These are phyloP conservation scores for Anthonomus grandis DNA, from an alignment of 1,140 invertebrate species.

Conservation along the genomic window DNA sequence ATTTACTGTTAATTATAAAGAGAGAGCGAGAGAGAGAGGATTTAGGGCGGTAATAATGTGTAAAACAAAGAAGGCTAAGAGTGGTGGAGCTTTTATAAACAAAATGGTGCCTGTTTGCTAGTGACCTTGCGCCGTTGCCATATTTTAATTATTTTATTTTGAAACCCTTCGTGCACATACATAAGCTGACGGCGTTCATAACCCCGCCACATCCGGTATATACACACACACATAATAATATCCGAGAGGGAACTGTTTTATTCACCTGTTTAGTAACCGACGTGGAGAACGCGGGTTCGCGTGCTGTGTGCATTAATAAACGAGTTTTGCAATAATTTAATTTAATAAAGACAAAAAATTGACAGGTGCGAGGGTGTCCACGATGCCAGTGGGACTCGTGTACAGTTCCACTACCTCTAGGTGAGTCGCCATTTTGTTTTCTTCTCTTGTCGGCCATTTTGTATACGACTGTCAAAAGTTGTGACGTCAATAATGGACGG, in stretches of 20 bases:
- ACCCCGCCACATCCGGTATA: conserved; percentile 36
- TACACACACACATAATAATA: conserved; percentile 19
- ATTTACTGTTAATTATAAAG: too few species aligned
- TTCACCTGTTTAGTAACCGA: conserved; percentile 32
- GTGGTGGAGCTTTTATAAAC: too few species aligned
- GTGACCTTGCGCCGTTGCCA: too few species aligned
- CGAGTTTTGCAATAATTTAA: not conserved
- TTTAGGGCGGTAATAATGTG: too few species aligned
- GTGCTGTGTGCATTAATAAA: conserved; percentile 10
- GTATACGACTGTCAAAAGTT: not conserved
- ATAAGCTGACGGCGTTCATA: too few species aligned
- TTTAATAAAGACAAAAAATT: not conserved
- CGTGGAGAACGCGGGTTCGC: conserved; percentile 7
- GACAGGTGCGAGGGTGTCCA: not conserved
- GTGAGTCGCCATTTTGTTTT: conserved; percentile 15
- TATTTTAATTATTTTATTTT: too few species aligned
- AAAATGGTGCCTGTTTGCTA: too few species aligned
- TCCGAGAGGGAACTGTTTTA: conserved; percentile 38
- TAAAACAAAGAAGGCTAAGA: too few species aligned
- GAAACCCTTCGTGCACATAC: too few species aligned
- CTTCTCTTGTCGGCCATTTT: too few species aligned
- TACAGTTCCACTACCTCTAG: conserved; percentile 28
- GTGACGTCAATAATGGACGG: not conserved
- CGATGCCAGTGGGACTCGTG: conserved; percentile 33
- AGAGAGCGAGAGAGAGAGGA: too few species aligned